Conservation (phyloP, 2,888 invertebrate species). For the Sphecodes monilicornis region DNA sequence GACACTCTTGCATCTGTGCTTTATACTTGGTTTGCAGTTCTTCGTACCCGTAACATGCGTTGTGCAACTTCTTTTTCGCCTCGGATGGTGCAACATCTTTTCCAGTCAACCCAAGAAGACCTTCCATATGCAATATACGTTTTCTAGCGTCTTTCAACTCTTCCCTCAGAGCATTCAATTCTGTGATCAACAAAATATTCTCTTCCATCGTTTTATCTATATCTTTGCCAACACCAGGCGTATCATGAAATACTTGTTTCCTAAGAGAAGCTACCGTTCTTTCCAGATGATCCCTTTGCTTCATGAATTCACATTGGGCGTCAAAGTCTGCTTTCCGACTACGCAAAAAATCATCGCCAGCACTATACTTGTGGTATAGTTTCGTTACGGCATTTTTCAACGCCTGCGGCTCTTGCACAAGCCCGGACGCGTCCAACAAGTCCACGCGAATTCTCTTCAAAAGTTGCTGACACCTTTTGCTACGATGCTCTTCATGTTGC, state of each 20-base stretch:
- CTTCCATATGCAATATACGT: constrained; percentile 90
- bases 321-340: constrained; percentile 89
- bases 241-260: constrained; percentile 83
- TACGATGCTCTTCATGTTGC: constrained; percentile 88
- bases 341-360: constrained; percentile 89
- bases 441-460: constrained; percentile 92
- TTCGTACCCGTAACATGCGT: constrained; percentile 87
- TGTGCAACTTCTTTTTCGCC: constrained; percentile 88
- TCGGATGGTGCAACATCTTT: constrained; percentile 87
- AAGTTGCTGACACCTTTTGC: constrained; percentile 87
- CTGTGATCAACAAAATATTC: constrained; percentile 91
- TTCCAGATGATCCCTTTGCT: constrained; percentile 94
- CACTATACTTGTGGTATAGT: constrained; percentile 90
- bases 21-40: constrained; percentile 87
- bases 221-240: constrained; percentile 62
- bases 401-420: constrained; percentile 91
- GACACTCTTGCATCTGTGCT: constrained; percentile 81
- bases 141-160: constrained; percentile 89
- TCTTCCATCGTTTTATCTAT: constrained; percentile 87
- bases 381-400: constrained; percentile 86
- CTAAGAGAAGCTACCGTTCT: constrained; percentile 85
- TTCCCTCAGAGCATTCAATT: constrained; percentile 91
- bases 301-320: constrained; percentile 90
- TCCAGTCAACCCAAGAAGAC: constrained; percentile 88
- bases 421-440: constrained; percentile 91